A percentile compares a stretch with the other conserved stretches of the same genome.
phyloP scores from a whole-genome alignment of 2,888 invertebrate species.

The Mesorhabditis belari region DNA sequence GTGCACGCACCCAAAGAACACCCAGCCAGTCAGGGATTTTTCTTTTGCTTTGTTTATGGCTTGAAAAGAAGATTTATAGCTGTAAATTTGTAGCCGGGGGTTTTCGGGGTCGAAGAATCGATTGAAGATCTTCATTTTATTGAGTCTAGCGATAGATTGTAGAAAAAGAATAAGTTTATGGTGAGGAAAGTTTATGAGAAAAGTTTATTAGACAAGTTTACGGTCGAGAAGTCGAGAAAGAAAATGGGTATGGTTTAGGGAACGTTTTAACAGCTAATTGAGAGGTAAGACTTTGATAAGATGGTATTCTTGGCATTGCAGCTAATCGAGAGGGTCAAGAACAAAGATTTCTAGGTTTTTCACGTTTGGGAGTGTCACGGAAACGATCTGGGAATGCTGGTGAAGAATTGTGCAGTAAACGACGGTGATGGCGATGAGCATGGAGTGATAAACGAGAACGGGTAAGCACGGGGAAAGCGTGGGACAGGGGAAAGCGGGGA shows the following conservation, averaged over 20 bases:
- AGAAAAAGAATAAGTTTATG: too few species aligned
- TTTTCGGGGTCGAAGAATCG: too few species aligned
- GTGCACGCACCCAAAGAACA: too few species aligned
- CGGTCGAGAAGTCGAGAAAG: too few species aligned
- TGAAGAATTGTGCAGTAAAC: slow-evolving; percentile 50
- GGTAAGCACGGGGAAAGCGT: slow-evolving; percentile 14
- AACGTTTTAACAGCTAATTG: not conserved
- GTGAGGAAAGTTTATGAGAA: too few species aligned
- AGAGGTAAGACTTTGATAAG: not conserved
- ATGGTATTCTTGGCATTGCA: not conserved
- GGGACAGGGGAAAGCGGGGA: slow-evolving; percentile 1
- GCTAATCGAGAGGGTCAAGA: not conserved
- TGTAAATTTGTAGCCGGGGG: too few species aligned
- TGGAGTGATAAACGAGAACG: slow-evolving; percentile 44
- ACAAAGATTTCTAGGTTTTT: slow-evolving; percentile 19
- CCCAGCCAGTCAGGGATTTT: too few species aligned
- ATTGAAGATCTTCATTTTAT: too few species aligned
- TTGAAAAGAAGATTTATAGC: too few species aligned
- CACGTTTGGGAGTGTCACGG: slow-evolving; percentile 51
- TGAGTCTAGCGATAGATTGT: too few species aligned
- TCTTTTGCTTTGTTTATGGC: too few species aligned
- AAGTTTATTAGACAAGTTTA: too few species aligned
- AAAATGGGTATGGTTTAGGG: not conserved
- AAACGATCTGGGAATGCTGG: slow-evolving; percentile 50
- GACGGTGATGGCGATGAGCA: slow-evolving; percentile 51